Base-by-base conservation (phyloP, 1,140 invertebrate species). In the Contarinia nasturtii region DNA sequence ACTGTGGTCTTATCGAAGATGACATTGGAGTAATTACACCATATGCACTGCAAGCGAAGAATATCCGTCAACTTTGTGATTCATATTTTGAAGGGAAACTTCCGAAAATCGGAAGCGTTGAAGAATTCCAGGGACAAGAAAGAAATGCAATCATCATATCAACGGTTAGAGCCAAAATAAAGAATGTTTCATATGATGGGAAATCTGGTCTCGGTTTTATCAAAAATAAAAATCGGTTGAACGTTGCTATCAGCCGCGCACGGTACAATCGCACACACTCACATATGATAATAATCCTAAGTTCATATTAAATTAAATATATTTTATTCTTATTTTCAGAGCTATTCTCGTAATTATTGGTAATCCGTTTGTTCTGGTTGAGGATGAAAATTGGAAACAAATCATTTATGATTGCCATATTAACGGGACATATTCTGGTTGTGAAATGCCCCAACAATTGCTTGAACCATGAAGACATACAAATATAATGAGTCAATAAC, bases 121-220 rank as follows among this genome's bases (percentile, higher is more conserved):
- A 97, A 71, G 91, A 96, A 60, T 96, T 96, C 61, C 93, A 97
- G 67, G 92, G 91, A 7, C 61, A 62, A 67, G 91, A 96, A 64
- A 71, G 80, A 46, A 75, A 79, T 42, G 73, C 88, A 2, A 86
- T 96, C 34, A 75, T 96, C 1, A 68, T 97, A 38, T 88, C 86
- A 2, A 82, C 85, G 0, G 91, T 95, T 1, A 73, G 88, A 49
- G 78, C 80, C 0, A 60, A 66, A 11, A 64, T 68, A 2, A 49
- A 63, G 38, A 50, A 67, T 12, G 48, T 75, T 11, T 15, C 61
- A 1, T 54, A 66, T 2, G 81, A 86, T 55, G 46, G 70, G 2
- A 71, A 66, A 50, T 67, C 77, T 52, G 54, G 64, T 15, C 63
- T 93, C 15, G 85, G 86, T 15, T 93, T 92, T 63, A 71, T 89